Evolutionary conservation across 2,888 invertebrate species (phyloP), one percentile per base, ranked within the genome.

Genomic region (Mayetiola destructor): DNA sequence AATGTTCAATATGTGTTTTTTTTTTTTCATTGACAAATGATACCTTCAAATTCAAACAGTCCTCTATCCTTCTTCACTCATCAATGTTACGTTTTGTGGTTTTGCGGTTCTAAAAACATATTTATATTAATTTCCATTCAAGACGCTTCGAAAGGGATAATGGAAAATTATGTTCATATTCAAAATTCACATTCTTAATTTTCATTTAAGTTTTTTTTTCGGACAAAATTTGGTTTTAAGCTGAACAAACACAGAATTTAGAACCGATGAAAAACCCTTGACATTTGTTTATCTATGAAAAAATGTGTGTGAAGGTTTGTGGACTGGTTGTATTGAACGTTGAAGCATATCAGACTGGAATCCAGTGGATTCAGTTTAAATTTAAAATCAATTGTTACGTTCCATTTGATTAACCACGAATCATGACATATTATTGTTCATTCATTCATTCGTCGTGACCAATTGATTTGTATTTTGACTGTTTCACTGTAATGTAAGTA

Each of bases 1-100:
- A 39, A 18, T 20, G 16, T 20, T 42, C 12, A 23, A 21, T 23
- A 6, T 42, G 3, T 42, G 12, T 23, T 42, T 42, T 42, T 23
- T 10, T 21, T 42, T 8, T 4, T 21, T 40, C 40, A 4, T 20
- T 21, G 12, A 40, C 14, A 27, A 20, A 21, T 42, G 4, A 12
- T 21, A 12, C 23, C 32, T 6, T 32, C 6, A 32, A 9, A 12
- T 32, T 9, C 12, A 12, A 53, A 32, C 30, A 53, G 53, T 53
- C 53, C 53, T 53, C 53, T 53, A 53, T 53, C 53, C 53, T 53
- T 53, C 53, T 53, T 53, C 53, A 53, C 18, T 23, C 30, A 30
- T 53, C 32, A 53, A 32, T 53, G 29, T 53, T 30, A 53, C 30
- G 30, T 48, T n/a, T 27, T 48, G 48, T 48, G 48, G 48, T 48